Percentiles rank a stretch among this genome's conserved stretches.
Conservation (phyloP, 2,888 invertebrate genomes). For the Horisme vitalbata region DNA sequence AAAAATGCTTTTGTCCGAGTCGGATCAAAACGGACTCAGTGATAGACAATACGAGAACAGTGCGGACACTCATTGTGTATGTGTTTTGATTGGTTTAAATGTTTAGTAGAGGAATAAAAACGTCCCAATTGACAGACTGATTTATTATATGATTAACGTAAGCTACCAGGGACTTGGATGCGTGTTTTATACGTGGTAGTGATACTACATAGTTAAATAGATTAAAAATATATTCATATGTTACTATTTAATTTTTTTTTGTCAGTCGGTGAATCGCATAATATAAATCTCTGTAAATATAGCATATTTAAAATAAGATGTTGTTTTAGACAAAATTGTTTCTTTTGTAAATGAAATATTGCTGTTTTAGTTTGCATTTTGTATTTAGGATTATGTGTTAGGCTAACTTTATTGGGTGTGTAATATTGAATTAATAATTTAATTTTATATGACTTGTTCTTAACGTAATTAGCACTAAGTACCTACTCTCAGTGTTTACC, state of each 20-base stretch:
- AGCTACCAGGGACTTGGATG: conserved; percentile 78
- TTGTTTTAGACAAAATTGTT: conserved; percentile 79
- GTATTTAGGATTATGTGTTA: conserved; percentile 72
- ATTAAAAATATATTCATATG: conserved; percentile 74
- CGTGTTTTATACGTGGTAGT: conserved; percentile 82
- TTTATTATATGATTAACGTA: conserved; percentile 75
- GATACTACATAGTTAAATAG: conserved; percentile 75
- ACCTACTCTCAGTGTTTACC: conserved; percentile 80
- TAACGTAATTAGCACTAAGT: conserved; percentile 76
- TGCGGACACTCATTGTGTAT: conserved; percentile 63
- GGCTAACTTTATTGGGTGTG: conserved; percentile 62
- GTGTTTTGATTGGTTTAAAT: conserved; percentile 75
- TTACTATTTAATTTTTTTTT: conserved; percentile 73
- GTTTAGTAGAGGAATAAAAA: conserved; percentile 81
- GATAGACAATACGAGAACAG: conserved; percentile 42
- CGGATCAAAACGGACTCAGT: conserved; percentile 37
- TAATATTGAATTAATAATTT: conserved; percentile 70
- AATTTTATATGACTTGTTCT: conserved; percentile 76
- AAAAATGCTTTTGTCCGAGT: too few species aligned
- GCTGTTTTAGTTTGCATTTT: conserved; percentile 83
- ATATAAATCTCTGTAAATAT: conserved; percentile 82
- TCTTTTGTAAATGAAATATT: conserved; percentile 79
- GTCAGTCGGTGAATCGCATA: conserved; percentile 76
- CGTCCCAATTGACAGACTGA: conserved; percentile 83
- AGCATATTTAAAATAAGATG: conserved; percentile 65